Base-by-base conservation (phyloP, 2,888 invertebrate genomes). In the Marasmarcha lunaedactyla region DNA sequence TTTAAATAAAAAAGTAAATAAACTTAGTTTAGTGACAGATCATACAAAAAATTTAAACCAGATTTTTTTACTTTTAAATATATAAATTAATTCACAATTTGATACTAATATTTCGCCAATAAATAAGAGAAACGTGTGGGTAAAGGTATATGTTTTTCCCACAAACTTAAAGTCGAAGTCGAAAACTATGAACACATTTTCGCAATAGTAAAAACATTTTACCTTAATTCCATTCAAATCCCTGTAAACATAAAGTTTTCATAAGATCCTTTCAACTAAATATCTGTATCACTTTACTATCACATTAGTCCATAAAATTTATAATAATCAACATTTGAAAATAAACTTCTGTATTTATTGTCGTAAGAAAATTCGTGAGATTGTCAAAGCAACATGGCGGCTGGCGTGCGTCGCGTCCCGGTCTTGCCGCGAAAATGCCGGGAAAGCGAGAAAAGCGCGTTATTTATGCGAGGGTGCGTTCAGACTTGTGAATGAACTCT, bases 371-470 rank as follows among this genome's bases (percentile, higher is more conserved):
- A 10, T 30, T n/a, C 30, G 30, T 11, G 10, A 30, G 30, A 30
- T 30, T 3, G 30, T 11, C n/a, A 4, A n/a, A 30, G 6, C 30
- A 11, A 30, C n/a, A 11, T 11, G 30, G n/a, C 30, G n/a, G 30
- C 2, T n/a, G 30, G 30, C 9, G 30, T 9, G 34, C 14, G 34
- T 12, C 30, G 30, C 30, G 30, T 7, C 10, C n/a, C 30, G 3
- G 30, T 11, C 4, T 11, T 30, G 13, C n/a, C 38, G 44, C 10
- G 40, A 36, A 44, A 44, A 44, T 44, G 40, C 36, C 41, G 42
- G 14, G 44, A 38, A 39, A 35, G 9, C 26, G 26, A 27, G 38
- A 37, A 41, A 36, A 35, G 4, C 13, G 13, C 26, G 13, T 25
- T 33, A 41, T 41, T 41, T 44, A 41, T 44, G 37, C 30, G 1